These are phyloP conservation scores for Dryococelus australis DNA, from an alignment of 2,888 invertebrate genomes.

Conservation along the genomic window DNA sequence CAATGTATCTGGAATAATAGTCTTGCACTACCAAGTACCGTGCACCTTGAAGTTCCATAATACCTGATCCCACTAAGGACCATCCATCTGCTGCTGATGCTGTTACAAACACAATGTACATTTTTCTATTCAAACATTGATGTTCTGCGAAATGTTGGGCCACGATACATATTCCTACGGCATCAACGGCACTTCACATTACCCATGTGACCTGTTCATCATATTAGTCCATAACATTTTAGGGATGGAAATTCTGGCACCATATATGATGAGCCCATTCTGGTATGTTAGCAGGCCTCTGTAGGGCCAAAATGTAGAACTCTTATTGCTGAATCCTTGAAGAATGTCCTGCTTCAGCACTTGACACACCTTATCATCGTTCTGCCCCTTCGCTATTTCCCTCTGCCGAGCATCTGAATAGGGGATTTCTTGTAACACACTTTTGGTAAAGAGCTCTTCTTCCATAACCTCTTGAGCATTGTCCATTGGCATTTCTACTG, in stretches of 20 bases:
- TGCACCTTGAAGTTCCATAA: neutral
- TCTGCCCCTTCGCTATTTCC: neutral
- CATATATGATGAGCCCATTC: neutral
- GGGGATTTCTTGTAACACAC: neutral
- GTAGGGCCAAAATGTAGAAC: neutral
- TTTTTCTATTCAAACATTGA: neutral
- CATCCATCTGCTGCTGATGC: neutral
- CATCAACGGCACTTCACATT: neutral
- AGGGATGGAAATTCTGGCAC: neutral
- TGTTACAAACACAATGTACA: neutral
- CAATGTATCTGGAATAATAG: neutral
- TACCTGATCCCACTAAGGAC: neutral
- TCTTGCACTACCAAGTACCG: neutral
- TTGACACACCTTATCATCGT: neutral
- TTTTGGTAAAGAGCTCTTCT: neutral
- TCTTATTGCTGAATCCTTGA: neutral
- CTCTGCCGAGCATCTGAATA: neutral
- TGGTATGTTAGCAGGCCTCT: neutral
- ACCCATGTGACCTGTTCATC: neutral
- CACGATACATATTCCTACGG: neutral
- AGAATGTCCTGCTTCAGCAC: neutral
- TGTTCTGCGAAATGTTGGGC: neutral
- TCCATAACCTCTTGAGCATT: neutral
- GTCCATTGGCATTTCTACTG: neutral
- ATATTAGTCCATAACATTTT: neutral